phyloP scores from a whole-genome alignment of 2,113 vertebrate species.

The Albula goreensis region DNA sequence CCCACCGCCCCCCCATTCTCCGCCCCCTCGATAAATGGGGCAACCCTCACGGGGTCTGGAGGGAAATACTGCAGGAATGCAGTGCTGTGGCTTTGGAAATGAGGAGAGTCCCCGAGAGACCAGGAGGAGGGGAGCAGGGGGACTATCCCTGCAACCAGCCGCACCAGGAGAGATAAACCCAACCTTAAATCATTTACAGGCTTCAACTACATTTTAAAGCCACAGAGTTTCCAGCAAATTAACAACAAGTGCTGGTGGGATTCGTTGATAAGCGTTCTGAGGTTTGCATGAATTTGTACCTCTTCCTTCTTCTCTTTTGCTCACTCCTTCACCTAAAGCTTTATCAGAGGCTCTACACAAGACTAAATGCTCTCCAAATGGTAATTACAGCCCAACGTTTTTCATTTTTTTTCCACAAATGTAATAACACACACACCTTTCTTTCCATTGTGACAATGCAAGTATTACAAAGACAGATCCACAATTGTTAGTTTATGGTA shows the following conservation, averaged over 20 bases:
- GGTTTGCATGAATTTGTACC: constrained; percentile 10
- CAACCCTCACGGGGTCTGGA: not conserved
- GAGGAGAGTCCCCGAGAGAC: not conserved
- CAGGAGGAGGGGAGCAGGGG: not conserved
- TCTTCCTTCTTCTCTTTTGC: not conserved
- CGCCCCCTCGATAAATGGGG: constrained; percentile 28
- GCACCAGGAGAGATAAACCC: constrained; percentile 13
- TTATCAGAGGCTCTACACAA: not conserved
- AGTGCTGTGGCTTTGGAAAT: not conserved
- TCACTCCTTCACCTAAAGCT: not conserved
- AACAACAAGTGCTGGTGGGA: constrained; percentile 4
- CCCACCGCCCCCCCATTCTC: not conserved
- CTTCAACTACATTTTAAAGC: not conserved
- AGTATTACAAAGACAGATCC: not conserved
- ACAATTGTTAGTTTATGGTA: not conserved
- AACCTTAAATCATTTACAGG: constrained; percentile 25
- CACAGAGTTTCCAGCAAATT: not conserved
- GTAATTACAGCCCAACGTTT: not conserved
- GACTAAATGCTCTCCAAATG: not conserved
- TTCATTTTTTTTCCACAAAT: not conserved
- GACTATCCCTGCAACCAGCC: not conserved
- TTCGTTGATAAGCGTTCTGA: not conserved
- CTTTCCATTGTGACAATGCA: not conserved
- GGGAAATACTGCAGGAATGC: constrained; percentile 13
- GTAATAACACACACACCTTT: not conserved